A percentile compares a stretch with the other conserved stretches of the same genome.
Conservation (phyloP, 2,888 invertebrate species). For the Coremacera marginata region DNA sequence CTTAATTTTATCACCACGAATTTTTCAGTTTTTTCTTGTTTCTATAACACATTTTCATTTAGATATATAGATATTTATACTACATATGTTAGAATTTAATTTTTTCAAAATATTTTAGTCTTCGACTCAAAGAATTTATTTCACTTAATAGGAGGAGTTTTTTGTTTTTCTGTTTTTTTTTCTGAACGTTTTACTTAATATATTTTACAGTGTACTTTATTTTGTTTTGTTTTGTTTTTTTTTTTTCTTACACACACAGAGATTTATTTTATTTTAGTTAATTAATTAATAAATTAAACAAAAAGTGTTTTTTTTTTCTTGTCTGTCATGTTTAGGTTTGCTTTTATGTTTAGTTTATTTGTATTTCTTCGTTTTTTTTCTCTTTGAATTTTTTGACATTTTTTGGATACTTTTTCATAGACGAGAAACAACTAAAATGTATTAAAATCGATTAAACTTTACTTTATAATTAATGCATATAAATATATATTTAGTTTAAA, state of each 20-base stretch:
- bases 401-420: constrained; percentile 18
- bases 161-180: constrained; percentile 27
- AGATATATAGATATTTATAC: background rate
- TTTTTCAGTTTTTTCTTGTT: background rate
- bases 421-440: constrained; percentile 12
- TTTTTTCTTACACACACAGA: constrained; percentile 3
- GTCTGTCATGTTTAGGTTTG: constrained; percentile 9
- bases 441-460: constrained; percentile 3
- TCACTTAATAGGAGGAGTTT: background rate
- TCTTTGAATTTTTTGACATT: constrained; percentile 25
- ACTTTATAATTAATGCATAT: constrained; percentile 18
- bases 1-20: constrained; percentile 48
- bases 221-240: background rate
- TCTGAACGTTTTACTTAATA: background rate
- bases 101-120: background rate
- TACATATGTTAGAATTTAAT: background rate
- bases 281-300: constrained; percentile 8
- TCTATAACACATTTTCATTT: background rate
- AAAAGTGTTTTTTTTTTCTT: background rate
- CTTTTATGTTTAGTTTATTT: background rate
- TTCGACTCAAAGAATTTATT: background rate
- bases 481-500: constrained; percentile 7
- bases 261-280: background rate
- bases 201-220: constrained; percentile 5
- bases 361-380: background rate